Percentiles rank a stretch among this genome's conserved stretches.
Evolutionary conservation across 1,140 invertebrate genomes (phyloP).

Genomic region (Odontomachus brunneus): DNA sequence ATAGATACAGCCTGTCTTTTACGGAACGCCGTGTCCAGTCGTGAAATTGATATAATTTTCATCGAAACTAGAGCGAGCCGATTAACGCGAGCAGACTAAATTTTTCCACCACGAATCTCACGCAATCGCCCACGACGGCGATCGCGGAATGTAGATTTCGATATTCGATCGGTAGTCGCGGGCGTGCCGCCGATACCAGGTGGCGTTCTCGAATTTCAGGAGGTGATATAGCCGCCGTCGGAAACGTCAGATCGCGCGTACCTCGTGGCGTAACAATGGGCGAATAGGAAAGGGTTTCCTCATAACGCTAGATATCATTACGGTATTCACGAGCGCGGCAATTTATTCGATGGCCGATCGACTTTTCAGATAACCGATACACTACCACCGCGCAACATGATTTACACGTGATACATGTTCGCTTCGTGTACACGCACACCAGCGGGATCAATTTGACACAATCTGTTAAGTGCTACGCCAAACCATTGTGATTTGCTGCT

Average conservation of each 20-base stretch:
- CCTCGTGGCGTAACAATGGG: constrained; percentile 62
- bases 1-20: neutral
- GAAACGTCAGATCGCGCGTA: constrained; percentile 38
- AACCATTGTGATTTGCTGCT: constrained; percentile 73
- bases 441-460: constrained; percentile 77
- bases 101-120: neutral
- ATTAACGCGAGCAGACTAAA: neutral
- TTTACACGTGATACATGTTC: constrained; percentile 69
- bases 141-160: constrained; percentile 22
- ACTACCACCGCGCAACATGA: constrained; percentile 46
- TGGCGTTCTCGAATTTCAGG: constrained; percentile 54
- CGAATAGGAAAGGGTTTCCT: constrained; percentile 67
- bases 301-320: constrained; percentile 71
- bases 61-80: neutral
- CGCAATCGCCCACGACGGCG: constrained; percentile 13
- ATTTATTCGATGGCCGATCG: constrained; percentile 83
- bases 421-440: constrained; percentile 1
- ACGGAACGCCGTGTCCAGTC: neutral
- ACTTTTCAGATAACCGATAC: constrained; percentile 78
- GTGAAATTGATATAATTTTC: constrained; percentile 26
- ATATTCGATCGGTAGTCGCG: constrained; percentile 40
- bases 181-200: constrained; percentile 8
- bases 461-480: constrained; percentile 71
- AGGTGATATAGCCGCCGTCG: constrained; percentile 22
- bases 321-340: constrained; percentile 71